Base-by-base conservation (phyloP, 2,113 vertebrate species). In the Galeopterus variegatus region DNA sequence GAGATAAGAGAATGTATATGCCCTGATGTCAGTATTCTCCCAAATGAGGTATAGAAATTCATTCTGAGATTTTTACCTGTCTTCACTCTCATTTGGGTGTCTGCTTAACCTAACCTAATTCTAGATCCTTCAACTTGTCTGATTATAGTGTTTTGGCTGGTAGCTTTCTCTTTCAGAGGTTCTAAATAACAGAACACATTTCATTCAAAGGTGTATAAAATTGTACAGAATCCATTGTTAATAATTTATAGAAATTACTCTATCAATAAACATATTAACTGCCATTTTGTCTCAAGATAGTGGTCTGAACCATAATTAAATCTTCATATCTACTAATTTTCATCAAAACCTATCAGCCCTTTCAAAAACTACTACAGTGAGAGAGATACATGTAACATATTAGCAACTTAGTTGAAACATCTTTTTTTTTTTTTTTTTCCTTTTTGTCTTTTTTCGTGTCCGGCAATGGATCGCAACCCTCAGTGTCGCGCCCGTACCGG, bases 341-440 rank as follows among this genome's bases (percentile, higher is more conserved):
- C 67, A 73, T 82, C 23, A 90, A 62, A 94, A 90, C 77, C 26
- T 81, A 4, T 85, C 45, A 96, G 33, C 45, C 6, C 15, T 79
- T 87, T 81, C 3, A 72, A 96, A 98, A 93, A 31, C 83, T 58
- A 83, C 4, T 52, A 95, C 41, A 88, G 18, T 36, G 24, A 92
- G 26, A 96, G 19, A 62, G 31, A 28, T n/a, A 52, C n/a, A 70
- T 45, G 31, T 11, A 82, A 95, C 87, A 86, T 70, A 83, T 87
- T 73, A 76, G 7, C 7, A 95, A 90, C 31, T 88, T 84, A 36
- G 21, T 56, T 72, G 54, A 94, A 62, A 76, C 2, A 67, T 72
- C 1, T 72, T 86, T n/a, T n/a, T n/a, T n/a, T n/a, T n/a, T n/a
- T n/a, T n/a, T n/a, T n/a, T n/a, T n/a, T n/a, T n/a, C n/a, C n/a